Conservation (phyloP, 2,797 vertebrate genomes). For the Yasuhikotakia modesta region DNA sequence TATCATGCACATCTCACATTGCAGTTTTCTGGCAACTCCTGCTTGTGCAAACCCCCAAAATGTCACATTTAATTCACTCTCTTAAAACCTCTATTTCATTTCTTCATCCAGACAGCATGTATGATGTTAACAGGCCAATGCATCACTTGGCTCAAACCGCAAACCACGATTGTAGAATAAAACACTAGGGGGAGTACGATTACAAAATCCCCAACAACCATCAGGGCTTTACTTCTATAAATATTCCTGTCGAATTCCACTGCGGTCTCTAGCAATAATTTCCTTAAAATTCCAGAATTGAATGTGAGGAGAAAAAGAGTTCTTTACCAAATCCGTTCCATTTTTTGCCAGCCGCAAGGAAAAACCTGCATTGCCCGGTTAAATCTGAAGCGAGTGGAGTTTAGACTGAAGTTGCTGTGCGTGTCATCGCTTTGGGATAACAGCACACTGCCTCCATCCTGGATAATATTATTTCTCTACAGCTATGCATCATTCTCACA, state of each 20-base stretch:
- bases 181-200: constrained; percentile 18
- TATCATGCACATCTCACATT: constrained; percentile 46
- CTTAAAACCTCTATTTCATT: not conserved
- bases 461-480: constrained; percentile 56
- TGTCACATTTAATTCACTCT: constrained; percentile 7
- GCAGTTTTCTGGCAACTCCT: constrained; percentile 63
- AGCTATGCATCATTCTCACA: constrained; percentile 40
- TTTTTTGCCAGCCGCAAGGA: constrained; percentile 75
- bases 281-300: too few species aligned
- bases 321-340: constrained; percentile 60
- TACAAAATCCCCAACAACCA: constrained; percentile 17
- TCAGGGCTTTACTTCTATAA: constrained; percentile 18
- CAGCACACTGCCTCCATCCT: constrained; percentile 43
- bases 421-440: constrained; percentile 29
- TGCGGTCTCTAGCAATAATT: not conserved
- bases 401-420: constrained; percentile 39
- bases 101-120: constrained; percentile 6
- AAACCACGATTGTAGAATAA: constrained; percentile 1
- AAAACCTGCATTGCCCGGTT: constrained; percentile 64
- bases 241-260: constrained; percentile 1
- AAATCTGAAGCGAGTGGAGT: too few species aligned
- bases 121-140: constrained; percentile 3
- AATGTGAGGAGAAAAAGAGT: not conserved
- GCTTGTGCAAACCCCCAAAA: constrained; percentile 64
- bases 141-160: constrained; percentile 10